Base-by-base conservation (phyloP, 2,888 invertebrate species). In the Melieria crassipennis region DNA sequence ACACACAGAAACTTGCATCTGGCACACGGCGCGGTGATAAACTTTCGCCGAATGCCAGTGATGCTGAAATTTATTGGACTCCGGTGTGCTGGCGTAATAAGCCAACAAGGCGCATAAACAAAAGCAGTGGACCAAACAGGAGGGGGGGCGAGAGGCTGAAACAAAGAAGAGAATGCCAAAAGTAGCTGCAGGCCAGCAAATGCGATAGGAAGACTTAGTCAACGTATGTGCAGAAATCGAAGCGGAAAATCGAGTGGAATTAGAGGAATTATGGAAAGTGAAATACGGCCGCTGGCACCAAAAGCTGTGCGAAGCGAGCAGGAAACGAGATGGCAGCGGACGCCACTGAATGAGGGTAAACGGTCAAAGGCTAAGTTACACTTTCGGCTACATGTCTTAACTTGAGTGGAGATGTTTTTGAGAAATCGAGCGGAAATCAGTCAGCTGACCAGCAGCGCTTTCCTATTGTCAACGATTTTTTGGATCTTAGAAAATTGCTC, bases 61-160 rank as follows among this genome's bases (percentile, higher is more conserved):
- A 76, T 69, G 73, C 71, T 58, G 30, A 73, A 74, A 76, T 76
- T 76, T 76, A 76, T 76, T 73, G 69, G 70, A 73, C 76, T 75
- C 76, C 57, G 69, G 76, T 72, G 76, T 65, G 68, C 71, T 61
- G 42, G 70, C 57, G 73, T 73, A 71, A 74, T 76, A 73, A 30
- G 30, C 30, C 30, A 30, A 30, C 30, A 30, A 30, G 30, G 30
- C 30, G 30, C 30, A 30, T 30, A 30, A 30, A 30, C 30, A 30
- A 30, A 30, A 30, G 30, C 30, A 3, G 30, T 2, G 30, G 30
- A 2, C 30, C 30, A 30, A 30, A 3, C 30, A 30, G 30, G 30
- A 2, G 16, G 16, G 0, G 30, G 30, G 30, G 30, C 72, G 74
- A 76, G 75, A 74, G 75, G 73, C 75, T 75, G 70, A 76, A 71